Evolutionary conservation across 2,113 vertebrate genomes (phyloP).

Genomic region (Plestiodon gilberti): DNA sequence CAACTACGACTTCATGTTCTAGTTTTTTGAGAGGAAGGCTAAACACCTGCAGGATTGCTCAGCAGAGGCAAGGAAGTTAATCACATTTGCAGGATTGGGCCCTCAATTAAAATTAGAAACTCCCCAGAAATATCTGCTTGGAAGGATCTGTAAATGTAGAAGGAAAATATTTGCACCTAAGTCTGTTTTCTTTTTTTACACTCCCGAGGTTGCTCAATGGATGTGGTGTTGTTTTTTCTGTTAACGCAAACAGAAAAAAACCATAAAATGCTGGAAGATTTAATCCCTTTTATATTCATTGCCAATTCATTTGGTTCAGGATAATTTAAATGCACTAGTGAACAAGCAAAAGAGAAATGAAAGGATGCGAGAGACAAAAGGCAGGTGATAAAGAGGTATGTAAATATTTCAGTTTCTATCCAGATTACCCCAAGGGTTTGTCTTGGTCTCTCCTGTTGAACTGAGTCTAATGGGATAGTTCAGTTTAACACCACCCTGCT

Average conservation of each 20-base stretch:
- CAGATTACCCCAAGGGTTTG: constrained; percentile 51
- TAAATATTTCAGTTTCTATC: constrained; percentile 56
- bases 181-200: neutral
- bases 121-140: constrained; percentile 12
- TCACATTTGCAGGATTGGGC: constrained; percentile 38
- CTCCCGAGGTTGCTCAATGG: too few species aligned
- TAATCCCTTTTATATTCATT: constrained; percentile 46
- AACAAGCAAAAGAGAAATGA: constrained; percentile 1
- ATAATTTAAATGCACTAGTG: neutral
- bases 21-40: constrained; percentile 61
- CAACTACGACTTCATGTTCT: constrained; percentile 68
- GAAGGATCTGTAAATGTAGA: constrained; percentile 14
- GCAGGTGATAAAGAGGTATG: constrained; percentile 62
- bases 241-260: neutral
- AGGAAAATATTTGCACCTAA: neutral
- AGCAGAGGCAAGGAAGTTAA: constrained; percentile 35
- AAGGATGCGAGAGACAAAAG: constrained; percentile 44
- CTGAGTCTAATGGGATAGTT: constrained; percentile 49
- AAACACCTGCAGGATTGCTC: constrained; percentile 63
- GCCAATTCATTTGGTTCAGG: constrained; percentile 45
- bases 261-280: constrained; percentile 30
- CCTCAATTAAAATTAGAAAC: constrained; percentile 15
- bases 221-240: neutral
- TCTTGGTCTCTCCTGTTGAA: constrained; percentile 60
- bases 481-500: constrained; percentile 37